phyloP scores from a whole-genome alignment of 1,140 invertebrate genomes.

The Bombus breviceps region DNA sequence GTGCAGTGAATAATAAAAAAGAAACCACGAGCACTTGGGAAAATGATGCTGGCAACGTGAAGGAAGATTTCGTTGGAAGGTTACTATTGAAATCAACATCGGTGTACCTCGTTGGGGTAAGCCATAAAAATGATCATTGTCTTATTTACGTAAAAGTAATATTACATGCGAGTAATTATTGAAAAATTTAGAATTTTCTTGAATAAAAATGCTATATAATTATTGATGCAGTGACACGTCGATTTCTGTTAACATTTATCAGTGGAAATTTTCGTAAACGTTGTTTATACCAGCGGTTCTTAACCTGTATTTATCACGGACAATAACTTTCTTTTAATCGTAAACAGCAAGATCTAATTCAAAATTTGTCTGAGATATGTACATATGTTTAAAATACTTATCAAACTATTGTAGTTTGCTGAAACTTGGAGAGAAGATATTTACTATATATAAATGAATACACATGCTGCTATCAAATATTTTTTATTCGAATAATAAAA shows the following conservation, averaged over 20 bases:
- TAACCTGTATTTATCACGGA: too few relatives aligned
- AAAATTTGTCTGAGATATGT: too few relatives aligned
- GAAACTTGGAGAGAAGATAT: too few relatives aligned
- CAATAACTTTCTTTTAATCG: too few relatives aligned
- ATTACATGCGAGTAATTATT: neutral
- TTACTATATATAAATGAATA: too few relatives aligned
- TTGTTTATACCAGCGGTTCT: too few relatives aligned
- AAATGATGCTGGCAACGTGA: neutral
- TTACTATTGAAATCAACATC: neutral
- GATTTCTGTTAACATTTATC: neutral
- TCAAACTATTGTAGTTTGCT: too few relatives aligned
- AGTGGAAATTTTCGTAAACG: neutral
- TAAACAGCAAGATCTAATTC: too few relatives aligned
- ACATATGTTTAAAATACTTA: too few relatives aligned
- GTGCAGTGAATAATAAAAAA: neutral
- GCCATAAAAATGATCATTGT: neutral
- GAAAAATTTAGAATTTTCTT: neutral
- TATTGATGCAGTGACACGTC: neutral
- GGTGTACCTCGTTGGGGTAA: neutral
- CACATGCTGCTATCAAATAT: too few relatives aligned
- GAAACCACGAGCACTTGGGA: neutral
- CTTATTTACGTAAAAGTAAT: neutral
- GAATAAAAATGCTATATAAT: neutral
- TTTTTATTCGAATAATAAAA: too few relatives aligned
- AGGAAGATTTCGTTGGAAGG: neutral